Evolutionary conservation across 2,888 invertebrate genomes (phyloP).

Genomic region (Endomychus coccineus): DNA sequence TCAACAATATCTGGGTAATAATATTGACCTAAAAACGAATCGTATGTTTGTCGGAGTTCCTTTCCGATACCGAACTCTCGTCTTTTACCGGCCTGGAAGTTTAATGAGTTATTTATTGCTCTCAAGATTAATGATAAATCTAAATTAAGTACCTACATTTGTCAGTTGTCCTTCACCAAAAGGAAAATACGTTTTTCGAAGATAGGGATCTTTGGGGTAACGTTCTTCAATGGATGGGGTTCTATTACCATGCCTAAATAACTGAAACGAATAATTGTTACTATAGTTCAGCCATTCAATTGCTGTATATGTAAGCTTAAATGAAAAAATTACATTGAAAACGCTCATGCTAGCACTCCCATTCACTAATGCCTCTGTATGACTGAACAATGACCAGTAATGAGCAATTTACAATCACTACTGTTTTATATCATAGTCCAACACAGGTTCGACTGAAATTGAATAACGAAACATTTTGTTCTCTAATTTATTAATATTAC

Average conservation of each 20-base stretch:
- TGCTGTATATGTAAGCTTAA: too few species aligned
- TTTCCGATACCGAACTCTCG: background rate
- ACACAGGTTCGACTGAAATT: too few species aligned
- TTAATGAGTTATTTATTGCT: background rate
- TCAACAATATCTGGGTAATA: background rate
- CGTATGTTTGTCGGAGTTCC: background rate
- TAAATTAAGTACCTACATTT: background rate
- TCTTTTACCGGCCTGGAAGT: background rate
- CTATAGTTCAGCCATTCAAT: too few species aligned
- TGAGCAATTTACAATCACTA: too few species aligned
- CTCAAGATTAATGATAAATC: background rate
- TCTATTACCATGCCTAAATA: slow-evolving; percentile 4
- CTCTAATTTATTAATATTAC: too few species aligned
- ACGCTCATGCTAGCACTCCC: too few species aligned
- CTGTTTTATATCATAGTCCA: too few species aligned
- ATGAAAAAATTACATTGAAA: too few species aligned
- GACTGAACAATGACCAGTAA: too few species aligned
- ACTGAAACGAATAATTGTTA: too few species aligned
- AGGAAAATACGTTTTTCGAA: background rate
- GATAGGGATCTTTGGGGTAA: background rate
- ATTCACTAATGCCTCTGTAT: too few species aligned
- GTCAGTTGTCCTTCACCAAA: background rate
- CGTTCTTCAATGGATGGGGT: background rate
- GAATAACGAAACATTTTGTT: too few species aligned
- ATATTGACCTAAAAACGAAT: background rate